Conservation (phyloP, 2,797 vertebrate genomes). For the Dicrostonyx torquatus region DNA sequence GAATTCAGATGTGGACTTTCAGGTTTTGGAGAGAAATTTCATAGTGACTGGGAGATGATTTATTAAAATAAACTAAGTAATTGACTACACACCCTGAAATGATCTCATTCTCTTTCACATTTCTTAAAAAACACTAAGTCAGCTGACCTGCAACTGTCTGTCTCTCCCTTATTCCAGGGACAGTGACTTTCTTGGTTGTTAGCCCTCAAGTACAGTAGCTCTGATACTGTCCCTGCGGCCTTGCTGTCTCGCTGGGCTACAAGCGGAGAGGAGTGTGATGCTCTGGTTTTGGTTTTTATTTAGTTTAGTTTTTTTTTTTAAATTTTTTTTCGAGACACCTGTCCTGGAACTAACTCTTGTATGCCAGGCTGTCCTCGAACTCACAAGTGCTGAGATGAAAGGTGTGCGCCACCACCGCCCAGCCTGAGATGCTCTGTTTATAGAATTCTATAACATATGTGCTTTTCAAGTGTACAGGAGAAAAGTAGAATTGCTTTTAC, state of each 20-base stretch:
- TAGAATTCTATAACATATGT: background rate
- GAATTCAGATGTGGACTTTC: slow-evolving; percentile 18
- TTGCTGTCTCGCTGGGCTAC: slow-evolving; percentile 6
- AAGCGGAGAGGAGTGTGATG: background rate
- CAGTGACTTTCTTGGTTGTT: background rate
- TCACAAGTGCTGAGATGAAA: too few species aligned
- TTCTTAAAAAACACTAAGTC: slow-evolving; percentile 19
- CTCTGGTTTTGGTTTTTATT: background rate
- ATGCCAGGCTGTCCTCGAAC: too few species aligned
- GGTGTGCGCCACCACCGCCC: accelerated
- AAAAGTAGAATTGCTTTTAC: slow-evolving; percentile 20
- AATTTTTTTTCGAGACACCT: too few species aligned
- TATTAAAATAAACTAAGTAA: slow-evolving; percentile 46
- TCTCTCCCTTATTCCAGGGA: slow-evolving; percentile 20
- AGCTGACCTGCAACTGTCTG: background rate
- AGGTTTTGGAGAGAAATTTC: slow-evolving; percentile 53
- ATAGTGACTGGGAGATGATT: background rate
- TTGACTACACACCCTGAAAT: slow-evolving; percentile 4
- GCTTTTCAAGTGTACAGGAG: slow-evolving; percentile 28
- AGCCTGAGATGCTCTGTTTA: background rate
- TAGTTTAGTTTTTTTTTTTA: too few species aligned
- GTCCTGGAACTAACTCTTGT: too few species aligned
- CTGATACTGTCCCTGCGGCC: background rate
- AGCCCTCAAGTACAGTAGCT: background rate
- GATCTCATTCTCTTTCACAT: slow-evolving; percentile 16